Evolutionary conservation across 2,888 invertebrate species (phyloP).

Genomic region (Drosophila pseudotakahashii): DNA sequence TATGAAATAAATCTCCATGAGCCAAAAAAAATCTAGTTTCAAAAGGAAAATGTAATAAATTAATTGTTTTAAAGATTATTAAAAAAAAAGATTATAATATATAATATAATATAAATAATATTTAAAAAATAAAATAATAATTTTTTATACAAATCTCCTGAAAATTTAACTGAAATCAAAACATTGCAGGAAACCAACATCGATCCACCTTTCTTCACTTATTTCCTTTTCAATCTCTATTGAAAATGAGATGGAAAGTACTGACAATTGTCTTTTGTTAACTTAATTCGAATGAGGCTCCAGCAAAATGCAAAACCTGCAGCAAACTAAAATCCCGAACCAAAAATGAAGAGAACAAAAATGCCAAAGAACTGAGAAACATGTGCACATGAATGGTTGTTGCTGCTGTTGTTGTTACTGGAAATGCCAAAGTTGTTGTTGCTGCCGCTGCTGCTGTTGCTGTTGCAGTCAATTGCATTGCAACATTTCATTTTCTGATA

Average conservation of each 20-base stretch:
- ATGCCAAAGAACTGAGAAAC: slow-evolving; percentile 9
- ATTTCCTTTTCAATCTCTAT: neutral
- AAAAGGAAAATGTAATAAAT: too few species aligned
- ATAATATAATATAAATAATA: too few species aligned
- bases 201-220: neutral
- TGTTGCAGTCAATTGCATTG: slow-evolving; percentile 76
- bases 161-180: too few species aligned
- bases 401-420: slow-evolving; percentile 17
- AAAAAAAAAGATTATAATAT: too few species aligned
- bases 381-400: slow-evolving; percentile 45
- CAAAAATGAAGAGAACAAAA: neutral
- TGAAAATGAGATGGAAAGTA: slow-evolving; percentile 31
- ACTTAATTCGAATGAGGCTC: slow-evolving; percentile 14
- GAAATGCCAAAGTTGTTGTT: slow-evolving; percentile 71
- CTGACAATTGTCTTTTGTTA: slow-evolving; percentile 1
- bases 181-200: neutral
- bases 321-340: neutral
- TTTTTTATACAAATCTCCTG: neutral
- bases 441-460: slow-evolving; percentile 55
- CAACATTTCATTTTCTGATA: slow-evolving; percentile 81
- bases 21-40: too few species aligned
- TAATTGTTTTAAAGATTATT: too few species aligned
- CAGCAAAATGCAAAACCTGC: slow-evolving; percentile 1
- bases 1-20: too few species aligned
- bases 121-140: too few species aligned